phyloP scores from a whole-genome alignment of 2,888 invertebrate species.

The Polietes domitor region DNA sequence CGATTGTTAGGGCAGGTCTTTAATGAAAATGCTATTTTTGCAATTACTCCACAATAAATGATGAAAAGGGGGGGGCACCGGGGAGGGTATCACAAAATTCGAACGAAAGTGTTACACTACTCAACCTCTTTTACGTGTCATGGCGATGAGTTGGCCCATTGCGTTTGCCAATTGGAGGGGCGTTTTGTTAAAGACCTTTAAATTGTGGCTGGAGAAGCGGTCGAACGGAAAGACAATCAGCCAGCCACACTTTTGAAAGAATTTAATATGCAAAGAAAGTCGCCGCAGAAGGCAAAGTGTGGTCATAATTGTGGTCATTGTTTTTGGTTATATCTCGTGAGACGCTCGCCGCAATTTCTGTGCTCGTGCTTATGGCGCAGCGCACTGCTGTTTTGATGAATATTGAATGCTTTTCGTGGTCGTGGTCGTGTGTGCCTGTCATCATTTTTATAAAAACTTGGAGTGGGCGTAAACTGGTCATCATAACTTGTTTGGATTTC shows the following conservation, averaged over 20 bases:
- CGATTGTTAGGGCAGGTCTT: slow-evolving; percentile 17
- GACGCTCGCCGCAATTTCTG: no score
- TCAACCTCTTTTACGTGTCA: slow-evolving; percentile 30
- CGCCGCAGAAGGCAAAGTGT: background rate
- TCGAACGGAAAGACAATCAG: no score
- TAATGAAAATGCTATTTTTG: slow-evolving; percentile 13
- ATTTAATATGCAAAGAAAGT: slow-evolving; percentile 62
- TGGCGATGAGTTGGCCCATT: background rate
- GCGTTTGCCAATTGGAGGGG: background rate
- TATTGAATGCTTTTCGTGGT: background rate
- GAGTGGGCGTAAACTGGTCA: slow-evolving; percentile 51
- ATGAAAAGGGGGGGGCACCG: background rate
- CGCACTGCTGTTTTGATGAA: background rate
- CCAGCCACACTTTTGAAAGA: background rate
- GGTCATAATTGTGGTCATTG: slow-evolving; percentile 1
- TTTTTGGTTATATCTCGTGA: background rate
- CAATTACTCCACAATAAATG: background rate
- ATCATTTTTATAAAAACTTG: slow-evolving; percentile 73
- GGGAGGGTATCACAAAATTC: slow-evolving; percentile 8
- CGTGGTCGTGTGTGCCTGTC: no score
- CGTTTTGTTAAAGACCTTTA: slow-evolving; percentile 52
- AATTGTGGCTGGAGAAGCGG: background rate
- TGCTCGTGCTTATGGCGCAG: background rate
- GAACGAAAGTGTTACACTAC: slow-evolving; percentile 34
- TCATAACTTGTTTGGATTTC: slow-evolving; percentile 69